Base-by-base conservation (phyloP, 2,797 vertebrate genomes). In the Amniataba percoides region DNA sequence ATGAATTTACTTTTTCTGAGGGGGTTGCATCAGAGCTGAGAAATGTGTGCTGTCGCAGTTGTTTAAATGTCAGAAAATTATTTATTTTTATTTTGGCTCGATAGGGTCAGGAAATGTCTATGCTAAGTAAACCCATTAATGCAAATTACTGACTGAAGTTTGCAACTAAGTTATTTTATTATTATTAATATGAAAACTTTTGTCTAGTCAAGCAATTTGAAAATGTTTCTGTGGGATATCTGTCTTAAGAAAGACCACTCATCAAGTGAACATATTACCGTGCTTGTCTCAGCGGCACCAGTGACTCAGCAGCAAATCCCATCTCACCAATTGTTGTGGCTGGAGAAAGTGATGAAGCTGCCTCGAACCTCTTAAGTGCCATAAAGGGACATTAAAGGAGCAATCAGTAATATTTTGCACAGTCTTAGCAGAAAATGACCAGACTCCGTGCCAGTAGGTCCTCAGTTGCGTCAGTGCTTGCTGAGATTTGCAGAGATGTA, bases 361-460 rank as follows among this genome's bases (percentile, higher is more conserved):
- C 75, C 72, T 45, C 42, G 55, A 78, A 81, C 74, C 83, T 75
- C 88, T 70, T 75, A 83, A 87, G 86, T 78, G 55, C 82, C 79
- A 80, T 84, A 72, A 86, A 67, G 86, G 77, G 82, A 79, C 83
- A 78, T 36, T 83, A 77, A 85, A 87, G 80, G 75, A 84, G 69
- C 74, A 56, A 72, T 84, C 73, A 40, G 69, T 83, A 74, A 85
- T 90, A 80, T 78, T 83, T 81, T 74, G 34, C 43, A 72, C 57
- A 42, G 57, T 61, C 13, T 70, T 57, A 66, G 81, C 78, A 77
- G 74, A 55, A 74, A 81, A 84, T 78, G 69, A 73, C 51, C 76
- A 16, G 31, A 40, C 59, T 72, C 57, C 2, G 23, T 36, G 63
- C 27, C 69, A 63, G 21, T 45, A 18, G 57, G 48, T 78, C 52